Base-by-base conservation (phyloP, 2,888 invertebrate species). In the Apamea epomidion region DNA sequence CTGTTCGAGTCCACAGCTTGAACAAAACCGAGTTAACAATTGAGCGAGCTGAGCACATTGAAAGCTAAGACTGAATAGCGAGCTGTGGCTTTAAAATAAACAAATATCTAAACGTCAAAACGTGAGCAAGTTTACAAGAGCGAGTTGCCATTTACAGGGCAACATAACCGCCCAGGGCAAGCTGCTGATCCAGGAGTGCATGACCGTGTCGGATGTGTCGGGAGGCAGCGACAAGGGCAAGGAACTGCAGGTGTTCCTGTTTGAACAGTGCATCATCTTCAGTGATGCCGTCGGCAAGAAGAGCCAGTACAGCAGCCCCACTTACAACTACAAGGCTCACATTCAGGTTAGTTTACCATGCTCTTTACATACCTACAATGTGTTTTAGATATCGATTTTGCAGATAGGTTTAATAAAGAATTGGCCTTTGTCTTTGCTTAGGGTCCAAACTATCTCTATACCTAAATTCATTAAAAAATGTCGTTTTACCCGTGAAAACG, bases 151-250 rank as follows among this genome's bases (percentile, higher is more conserved):
- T 64, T 85, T 97, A 73, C 96, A 99, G 98, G 99, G 99, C 76
- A 99, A 99, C 97, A 99, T 99, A 90, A 99, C 99, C 72, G 98
- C 99, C 67, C 99, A 99, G 96, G 99, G 99, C 81, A 99, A 99
- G 96, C 97, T 99, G 83, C 96, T 99, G 83, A 97, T 99, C 82
- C 99, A 99, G 92, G 99, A 99, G 76, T 97, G 98, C 45, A 97
- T 99, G 87, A 94, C 97, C 74, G 98, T 98, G 90, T 97, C 98
- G 0, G 98, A 99, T 91, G 95, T 97, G 85, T 97, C 97, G 86
- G 93, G 95, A 79, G 91, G 93, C 76, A 94, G 91, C 82, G 96
- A 95, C 81, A 94, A 94, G 85, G 93, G 92, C 83, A 95, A 99
- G 92, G 99, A 99, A 90, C 97, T 99, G 92, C 98, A 99, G 95